These are phyloP conservation scores for Carassius auratus DNA, from an alignment of 2,113 vertebrate genomes.

Conservation along the genomic window DNA sequence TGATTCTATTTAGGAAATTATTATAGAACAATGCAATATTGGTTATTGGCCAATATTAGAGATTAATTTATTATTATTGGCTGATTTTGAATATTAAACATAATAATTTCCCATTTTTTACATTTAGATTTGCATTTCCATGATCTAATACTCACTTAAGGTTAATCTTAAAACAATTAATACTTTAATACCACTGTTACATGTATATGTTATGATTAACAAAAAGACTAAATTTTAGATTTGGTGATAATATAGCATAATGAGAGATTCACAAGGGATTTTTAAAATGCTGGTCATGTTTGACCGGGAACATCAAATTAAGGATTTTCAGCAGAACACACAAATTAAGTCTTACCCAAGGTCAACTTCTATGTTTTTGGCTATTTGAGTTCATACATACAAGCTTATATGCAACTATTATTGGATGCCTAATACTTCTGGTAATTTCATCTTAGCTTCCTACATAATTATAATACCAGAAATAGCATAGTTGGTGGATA, in stretches of 20 bases:
- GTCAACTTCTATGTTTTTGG: background rate
- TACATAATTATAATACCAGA: conserved; percentile 7
- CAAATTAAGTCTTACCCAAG: background rate
- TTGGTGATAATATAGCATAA: background rate
- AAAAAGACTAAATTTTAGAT: background rate
- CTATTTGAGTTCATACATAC: background rate
- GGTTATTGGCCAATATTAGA: no score
- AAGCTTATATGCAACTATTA: background rate
- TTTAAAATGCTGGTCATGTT: background rate
- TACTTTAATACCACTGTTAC: no score
- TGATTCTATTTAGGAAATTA: background rate
- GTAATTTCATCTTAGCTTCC: background rate
- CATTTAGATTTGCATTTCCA: background rate
- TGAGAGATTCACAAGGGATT: background rate
- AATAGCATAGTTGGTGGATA: background rate
- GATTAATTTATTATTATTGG: background rate
- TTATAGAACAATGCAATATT: background rate
- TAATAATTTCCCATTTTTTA: background rate
- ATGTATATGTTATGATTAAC: no score
- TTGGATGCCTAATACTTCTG: background rate
- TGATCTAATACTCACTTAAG: background rate
- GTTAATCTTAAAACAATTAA: no score
- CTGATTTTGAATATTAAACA: background rate
- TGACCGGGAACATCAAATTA: background rate
- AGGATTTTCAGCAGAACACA: background rate